These are phyloP conservation scores for Tricholauxania praeusta DNA, from an alignment of 2,888 invertebrate species.

Conservation along the genomic window DNA sequence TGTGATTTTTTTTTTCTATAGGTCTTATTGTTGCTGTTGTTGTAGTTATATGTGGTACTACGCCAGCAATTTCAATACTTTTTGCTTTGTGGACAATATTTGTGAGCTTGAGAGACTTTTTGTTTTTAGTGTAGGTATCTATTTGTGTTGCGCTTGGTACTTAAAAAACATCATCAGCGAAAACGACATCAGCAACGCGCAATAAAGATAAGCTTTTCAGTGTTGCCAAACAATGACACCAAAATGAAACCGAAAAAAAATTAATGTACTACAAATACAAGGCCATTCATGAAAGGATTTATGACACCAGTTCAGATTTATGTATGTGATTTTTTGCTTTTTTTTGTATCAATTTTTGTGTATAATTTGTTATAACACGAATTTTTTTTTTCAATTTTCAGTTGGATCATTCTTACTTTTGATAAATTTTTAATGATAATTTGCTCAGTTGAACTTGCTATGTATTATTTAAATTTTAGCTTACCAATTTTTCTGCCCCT, in stretches of 20 bases:
- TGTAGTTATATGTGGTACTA: neutral
- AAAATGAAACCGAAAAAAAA: neutral
- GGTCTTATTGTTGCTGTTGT: neutral
- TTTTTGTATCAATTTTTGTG: neutral
- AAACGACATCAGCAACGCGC: conserved; percentile 47
- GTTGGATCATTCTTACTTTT: too few species aligned
- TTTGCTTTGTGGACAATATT: conserved; percentile 16
- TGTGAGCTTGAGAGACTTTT: too few species aligned
- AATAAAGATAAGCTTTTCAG: conserved; percentile 50
- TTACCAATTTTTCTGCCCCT: too few species aligned
- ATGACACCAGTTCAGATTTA: conserved; percentile 21
- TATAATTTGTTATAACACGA: neutral
- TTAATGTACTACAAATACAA: neutral
- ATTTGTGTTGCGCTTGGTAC: neutral
- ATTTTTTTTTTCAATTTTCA: too few species aligned
- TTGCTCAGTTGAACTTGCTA: too few species aligned
- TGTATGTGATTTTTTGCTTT: conserved; percentile 22
- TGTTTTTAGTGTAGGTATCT: too few species aligned
- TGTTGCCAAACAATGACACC: conserved; percentile 17
- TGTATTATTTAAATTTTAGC: too few species aligned
- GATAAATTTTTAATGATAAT: too few species aligned
- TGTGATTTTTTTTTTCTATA: neutral
- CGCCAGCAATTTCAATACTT: neutral
- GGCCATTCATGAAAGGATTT: neutral
- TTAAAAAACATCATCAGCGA: conserved; percentile 49